A percentile compares a stretch with the other conserved stretches of the same genome.
phyloP scores from a whole-genome alignment of 30 jellyfish, hydroid and myxozoan species.

The Calvadosia cruxmelitensis region DNA sequence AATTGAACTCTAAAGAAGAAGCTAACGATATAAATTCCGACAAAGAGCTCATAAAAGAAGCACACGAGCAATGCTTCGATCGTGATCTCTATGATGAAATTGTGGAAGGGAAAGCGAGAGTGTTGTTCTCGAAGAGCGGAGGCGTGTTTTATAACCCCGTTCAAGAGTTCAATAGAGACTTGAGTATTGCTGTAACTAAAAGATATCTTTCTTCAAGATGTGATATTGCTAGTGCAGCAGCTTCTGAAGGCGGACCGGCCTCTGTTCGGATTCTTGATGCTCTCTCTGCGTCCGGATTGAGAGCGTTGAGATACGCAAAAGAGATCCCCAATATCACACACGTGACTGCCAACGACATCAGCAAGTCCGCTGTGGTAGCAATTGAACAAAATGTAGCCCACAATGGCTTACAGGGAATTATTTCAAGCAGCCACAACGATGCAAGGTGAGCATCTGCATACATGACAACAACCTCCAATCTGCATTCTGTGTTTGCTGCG shows the following conservation, averaged over 20 bases:
- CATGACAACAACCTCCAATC: not conserved
- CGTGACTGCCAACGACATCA: conserved; percentile 73
- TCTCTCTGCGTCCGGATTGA: conserved; percentile 89
- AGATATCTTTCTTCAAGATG: conserved; percentile 7
- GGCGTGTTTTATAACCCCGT: conserved; percentile 82
- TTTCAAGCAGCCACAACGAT: conserved; percentile 41
- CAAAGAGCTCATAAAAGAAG: not conserved
- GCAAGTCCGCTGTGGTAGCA: conserved; percentile 61
- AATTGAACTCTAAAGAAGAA: too few species aligned
- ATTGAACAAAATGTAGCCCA: conserved; percentile 40
- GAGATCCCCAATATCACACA: conserved; percentile 42
- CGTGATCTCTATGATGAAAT: conserved; percentile 20
- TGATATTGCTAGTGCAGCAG: too few species aligned
- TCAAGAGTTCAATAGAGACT: conserved; percentile 81
- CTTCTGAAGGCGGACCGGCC: not conserved
- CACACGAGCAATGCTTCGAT: not conserved
- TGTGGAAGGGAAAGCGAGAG: conserved; percentile 76
- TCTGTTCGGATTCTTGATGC: conserved; percentile 49
- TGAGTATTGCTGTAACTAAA: conserved; percentile 61
- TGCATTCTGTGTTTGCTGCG: too few species aligned
- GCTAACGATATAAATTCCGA: too few species aligned
- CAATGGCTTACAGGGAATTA: conserved; percentile 33
- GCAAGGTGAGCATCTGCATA: conserved; percentile 49
- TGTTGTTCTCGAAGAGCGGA: conserved; percentile 43
- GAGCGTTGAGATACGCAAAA: conserved; percentile 76